A percentile compares a stretch with the other conserved stretches of the same genome.
Conservation (phyloP, 2,888 invertebrate species). For the Bhutanitis thaidina region DNA sequence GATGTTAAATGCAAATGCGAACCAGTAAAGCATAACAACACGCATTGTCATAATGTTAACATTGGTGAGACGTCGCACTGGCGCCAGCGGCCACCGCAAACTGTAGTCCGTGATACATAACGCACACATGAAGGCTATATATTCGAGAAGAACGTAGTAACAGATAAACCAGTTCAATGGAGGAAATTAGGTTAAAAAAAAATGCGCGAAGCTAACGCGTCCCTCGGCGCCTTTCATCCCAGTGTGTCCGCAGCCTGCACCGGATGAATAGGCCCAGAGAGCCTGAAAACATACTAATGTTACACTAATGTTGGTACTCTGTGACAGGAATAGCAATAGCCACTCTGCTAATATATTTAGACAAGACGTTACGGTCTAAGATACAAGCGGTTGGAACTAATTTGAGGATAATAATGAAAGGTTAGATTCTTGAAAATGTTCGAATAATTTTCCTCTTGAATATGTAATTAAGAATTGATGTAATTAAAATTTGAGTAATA, state of each 20-base stretch:
- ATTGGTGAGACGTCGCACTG: background rate
- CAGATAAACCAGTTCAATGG: background rate
- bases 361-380: background rate
- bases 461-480: background rate
- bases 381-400: background rate
- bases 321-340: constrained; percentile 28
- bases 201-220: background rate
- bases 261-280: constrained; percentile 13
- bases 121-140: background rate
- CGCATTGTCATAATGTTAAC: background rate
- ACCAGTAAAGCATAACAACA: constrained; percentile 2
- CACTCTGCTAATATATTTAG: constrained; percentile 27
- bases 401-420: background rate
- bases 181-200: constrained; percentile 3
- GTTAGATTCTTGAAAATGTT: background rate
- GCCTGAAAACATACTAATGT: constrained; percentile 32
- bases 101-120: background rate
- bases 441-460: background rate
- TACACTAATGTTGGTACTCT: constrained; percentile 11
- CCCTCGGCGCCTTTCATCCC: background rate
- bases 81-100: background rate
- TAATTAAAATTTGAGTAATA: too few relatives aligned
- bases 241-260: background rate
- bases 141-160: background rate
- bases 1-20: constrained; percentile 1